These are phyloP conservation scores for Aegotheles bennettii DNA, from an alignment of 2,113 vertebrate genomes.

Conservation along the genomic window DNA sequence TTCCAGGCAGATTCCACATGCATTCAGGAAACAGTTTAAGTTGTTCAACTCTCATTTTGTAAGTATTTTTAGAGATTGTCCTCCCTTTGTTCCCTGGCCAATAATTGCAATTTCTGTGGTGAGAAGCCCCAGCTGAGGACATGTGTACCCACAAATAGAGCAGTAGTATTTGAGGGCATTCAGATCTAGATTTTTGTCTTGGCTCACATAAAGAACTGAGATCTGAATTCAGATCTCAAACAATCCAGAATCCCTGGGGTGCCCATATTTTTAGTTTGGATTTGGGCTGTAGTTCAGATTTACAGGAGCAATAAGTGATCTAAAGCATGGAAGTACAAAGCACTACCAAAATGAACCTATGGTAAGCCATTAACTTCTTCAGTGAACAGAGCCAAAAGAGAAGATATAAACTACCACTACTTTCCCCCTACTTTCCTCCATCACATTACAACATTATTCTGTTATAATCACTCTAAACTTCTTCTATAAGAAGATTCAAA, in stretches of 20 bases:
- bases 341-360: neutral
- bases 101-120: neutral
- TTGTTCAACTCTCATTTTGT: neutral
- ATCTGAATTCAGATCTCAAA: neutral
- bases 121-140: neutral
- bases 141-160: neutral
- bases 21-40: neutral
- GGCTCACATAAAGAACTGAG: neutral
- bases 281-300: neutral
- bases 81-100: neutral
- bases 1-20: neutral
- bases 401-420: neutral
- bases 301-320: neutral
- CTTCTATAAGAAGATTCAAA: neutral
- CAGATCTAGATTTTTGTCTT: neutral
- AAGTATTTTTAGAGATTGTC: neutral
- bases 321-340: neutral
- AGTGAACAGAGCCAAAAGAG: neutral
- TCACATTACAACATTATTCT: neutral
- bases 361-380: neutral
- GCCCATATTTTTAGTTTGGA: neutral
- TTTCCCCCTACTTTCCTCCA: neutral
- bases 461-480: neutral
- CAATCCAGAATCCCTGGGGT: neutral
- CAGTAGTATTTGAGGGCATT: neutral